phyloP scores from a whole-genome alignment of 2,888 invertebrate genomes.

The Pycnomerus fuliginosus region DNA sequence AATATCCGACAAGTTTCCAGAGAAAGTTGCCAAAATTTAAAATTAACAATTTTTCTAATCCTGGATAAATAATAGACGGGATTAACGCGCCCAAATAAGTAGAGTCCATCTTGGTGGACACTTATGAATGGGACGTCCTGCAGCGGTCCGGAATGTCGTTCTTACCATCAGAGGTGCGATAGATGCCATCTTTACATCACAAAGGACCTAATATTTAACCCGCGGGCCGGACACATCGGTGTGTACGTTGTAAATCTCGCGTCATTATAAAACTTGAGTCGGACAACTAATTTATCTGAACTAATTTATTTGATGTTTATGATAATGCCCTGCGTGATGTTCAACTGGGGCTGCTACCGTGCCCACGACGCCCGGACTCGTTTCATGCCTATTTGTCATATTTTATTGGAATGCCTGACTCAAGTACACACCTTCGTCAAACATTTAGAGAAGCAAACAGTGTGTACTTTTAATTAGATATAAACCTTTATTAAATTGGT shows the following conservation, averaged over 20 bases:
- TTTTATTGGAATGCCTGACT: slow-evolving; percentile 30
- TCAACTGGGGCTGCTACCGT: slow-evolving; percentile 38
- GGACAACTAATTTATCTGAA: slow-evolving; percentile 51
- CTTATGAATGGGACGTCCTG: slow-evolving; percentile 51
- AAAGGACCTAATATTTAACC: slow-evolving; percentile 50
- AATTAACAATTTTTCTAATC: too few species aligned
- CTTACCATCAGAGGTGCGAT: slow-evolving; percentile 36
- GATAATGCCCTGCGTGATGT: slow-evolving; percentile 46
- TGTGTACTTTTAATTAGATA: too few species aligned
- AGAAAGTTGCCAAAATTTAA: too few species aligned
- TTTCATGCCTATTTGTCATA: slow-evolving; percentile 42
- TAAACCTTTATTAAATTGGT: too few species aligned
- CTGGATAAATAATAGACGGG: too few species aligned
- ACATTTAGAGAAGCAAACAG: slow-evolving; percentile 9
- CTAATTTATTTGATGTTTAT: slow-evolving; percentile 52
- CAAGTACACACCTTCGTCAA: slow-evolving; percentile 17
- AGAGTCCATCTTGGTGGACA: slow-evolving; percentile 34
- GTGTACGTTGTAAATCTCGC: slow-evolving; percentile 44
- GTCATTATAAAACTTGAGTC: slow-evolving; percentile 44
- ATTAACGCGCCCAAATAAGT: slow-evolving; percentile 14
- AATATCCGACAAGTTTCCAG: too few species aligned
- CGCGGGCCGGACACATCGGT: slow-evolving; percentile 34
- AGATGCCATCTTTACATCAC: slow-evolving; percentile 52
- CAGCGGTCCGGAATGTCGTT: slow-evolving; percentile 44
- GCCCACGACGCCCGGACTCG: slow-evolving; percentile 28